Base-by-base conservation (phyloP, 2,797 vertebrate species). In the Arnoldichthys spilopterus region DNA sequence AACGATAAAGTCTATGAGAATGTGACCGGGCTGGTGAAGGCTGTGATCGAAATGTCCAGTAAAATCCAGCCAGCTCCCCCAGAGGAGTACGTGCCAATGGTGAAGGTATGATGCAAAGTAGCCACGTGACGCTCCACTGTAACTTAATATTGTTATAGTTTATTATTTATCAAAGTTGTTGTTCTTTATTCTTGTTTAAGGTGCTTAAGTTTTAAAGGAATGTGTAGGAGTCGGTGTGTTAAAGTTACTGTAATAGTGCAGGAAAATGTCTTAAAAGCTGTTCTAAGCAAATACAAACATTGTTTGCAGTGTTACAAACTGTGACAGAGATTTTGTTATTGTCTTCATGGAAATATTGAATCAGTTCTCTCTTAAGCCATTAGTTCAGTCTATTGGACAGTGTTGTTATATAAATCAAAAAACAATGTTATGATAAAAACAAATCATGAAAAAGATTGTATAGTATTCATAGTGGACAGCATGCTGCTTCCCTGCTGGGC, bases 1-100 rank as follows among this genome's bases (percentile, higher is more conserved):
- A 98, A 98, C 0, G 98, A 99, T 93, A 97, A 96, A 83, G 98
- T 99, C 73, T 99, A 99, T 4, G 98, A 99, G 91, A 98, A 99
- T 0, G 98, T 99, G 78, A 99, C 98, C 0, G 97, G 97, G 53
- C 85, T 99, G 91, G 98, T 99, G 81, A 99, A 99, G 84, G 98
- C 98, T 0, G 98, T 99, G 85, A 99, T 99, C 20, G 98, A 99
- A 86, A 99, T 99, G 98, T 99, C 98, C 40, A 99, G 97, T 83
- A 98, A 96, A 85, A 99, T 99, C 82, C 98, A 99, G 85, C 98
- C 98, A 0, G 98, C 98, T 1, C 95, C 97, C 0, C 98, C 98
- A 0, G 98, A 99, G 90, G 98, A 99, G 80, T 99, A 99, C 0
- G 96, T 99, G 20, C 97, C 98, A 28, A 99, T 99, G 98, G 98